Percentiles rank a stretch among this genome's conserved stretches.
Conservation (phyloP, 2,113 vertebrate species). For the Brachypteracias leptosomus region DNA sequence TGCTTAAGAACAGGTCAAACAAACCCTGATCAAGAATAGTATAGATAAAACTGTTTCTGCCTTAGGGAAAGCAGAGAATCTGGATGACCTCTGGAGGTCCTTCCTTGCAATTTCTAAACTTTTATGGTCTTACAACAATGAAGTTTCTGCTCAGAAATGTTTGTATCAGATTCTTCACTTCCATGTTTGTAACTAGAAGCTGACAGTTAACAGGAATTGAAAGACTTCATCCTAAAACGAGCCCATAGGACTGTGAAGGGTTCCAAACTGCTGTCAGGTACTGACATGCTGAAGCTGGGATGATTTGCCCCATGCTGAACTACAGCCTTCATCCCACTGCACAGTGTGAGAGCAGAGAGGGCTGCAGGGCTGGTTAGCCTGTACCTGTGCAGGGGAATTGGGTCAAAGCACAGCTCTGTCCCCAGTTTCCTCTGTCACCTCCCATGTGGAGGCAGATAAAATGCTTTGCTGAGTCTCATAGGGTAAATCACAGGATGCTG, state of each 20-base stretch:
- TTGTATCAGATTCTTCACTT: not conserved
- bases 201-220: not conserved
- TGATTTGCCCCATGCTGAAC: not conserved
- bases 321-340: not conserved
- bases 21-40: not conserved
- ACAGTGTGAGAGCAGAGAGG: not conserved
- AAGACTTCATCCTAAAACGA: not conserved
- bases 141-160: not conserved
- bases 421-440: not conserved
- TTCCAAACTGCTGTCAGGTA: not conserved
- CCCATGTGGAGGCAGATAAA: not conserved
- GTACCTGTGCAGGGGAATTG: not conserved
- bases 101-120: not conserved
- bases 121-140: not conserved
- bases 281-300: not conserved
- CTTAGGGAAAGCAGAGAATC: not conserved
- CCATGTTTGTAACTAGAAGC: not conserved
- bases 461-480: not conserved
- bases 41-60: slow-evolving; percentile 10
- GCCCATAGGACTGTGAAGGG: not conserved
- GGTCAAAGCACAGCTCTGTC: not conserved
- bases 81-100: not conserved
- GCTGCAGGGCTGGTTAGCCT: not conserved
- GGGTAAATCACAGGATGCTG: not conserved
- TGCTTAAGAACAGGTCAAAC: slow-evolving; percentile 20